Base-by-base conservation (phyloP, 2,888 invertebrate species). In the Patella caerulea region DNA sequence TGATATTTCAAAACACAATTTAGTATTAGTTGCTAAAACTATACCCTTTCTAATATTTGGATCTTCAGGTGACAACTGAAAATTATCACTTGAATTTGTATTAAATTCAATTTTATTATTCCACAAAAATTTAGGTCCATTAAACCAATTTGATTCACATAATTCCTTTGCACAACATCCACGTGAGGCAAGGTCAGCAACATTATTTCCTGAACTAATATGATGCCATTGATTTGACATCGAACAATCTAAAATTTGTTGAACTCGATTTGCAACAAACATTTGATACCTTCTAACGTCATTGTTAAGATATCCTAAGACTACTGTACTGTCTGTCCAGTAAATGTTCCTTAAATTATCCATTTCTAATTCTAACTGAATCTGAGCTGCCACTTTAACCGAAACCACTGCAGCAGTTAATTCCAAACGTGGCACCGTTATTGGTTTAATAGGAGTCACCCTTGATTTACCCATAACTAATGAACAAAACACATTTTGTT, bases 161-260 rank as follows among this genome's bases (percentile, higher is more conserved):
- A 73, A n/a, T 29, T 80, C 24, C 45, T 79, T 72, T 69, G 71
- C 52, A 29, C 29, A 74, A 17, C 74, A 52, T 5, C 82, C 83
- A 72, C 83, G 55, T 3, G 81, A 83, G 14, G 81, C 81, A 45
- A 73, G 14, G 55, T 82, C 83, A 56, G 82, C 83, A 19, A 79
- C 81, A 53, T 83, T 83, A 3, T 53, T 65, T 29, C 72, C 29
- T 9, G 82, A 77, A 12, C 54, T 24, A 29, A 82, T 70, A 53
- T 83, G 71, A 45, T 78, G 72, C 83, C 82, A 83, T 19, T 81
- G 75, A 45, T 52, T n/a, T 15, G 74, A 59, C 3, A 29, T 59
- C 52, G 79, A 65, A 29, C 52, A 56, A 19, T 83, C 72, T 29
- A 75, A 54, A 15, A 83, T 81, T 34, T 34, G 56, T 71, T 77